Evolutionary conservation across 2,888 invertebrate species (phyloP), one percentile per base, ranked within the genome.

Genomic region (Lasiommata megera): DNA sequence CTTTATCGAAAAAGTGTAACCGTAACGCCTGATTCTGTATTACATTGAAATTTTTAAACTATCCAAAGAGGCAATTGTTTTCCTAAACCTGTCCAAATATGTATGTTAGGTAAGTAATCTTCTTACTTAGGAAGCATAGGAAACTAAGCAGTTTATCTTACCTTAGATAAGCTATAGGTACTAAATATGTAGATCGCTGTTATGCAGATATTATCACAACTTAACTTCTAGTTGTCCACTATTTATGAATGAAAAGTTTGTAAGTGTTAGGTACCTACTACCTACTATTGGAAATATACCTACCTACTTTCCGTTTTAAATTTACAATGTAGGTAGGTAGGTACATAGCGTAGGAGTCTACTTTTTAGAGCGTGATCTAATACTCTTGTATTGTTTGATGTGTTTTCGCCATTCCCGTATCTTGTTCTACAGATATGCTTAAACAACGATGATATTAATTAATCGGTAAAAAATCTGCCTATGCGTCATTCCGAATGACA

Each of bases 281-380:
- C 11, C 31, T 31, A 31, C n/a, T n/a, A n/a, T n/a, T n/a, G n/a
- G n/a, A n/a, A 23, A 5, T 3, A 23, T 11, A 34, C 11, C 11
- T 34, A 34, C 9, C 1, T 34, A 11, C 9, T 34, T 9, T 34
- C 11, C 14, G 29, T 14, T 38, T 48, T 8, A 28, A 28, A 38
- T n/a, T 23, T 23, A 23, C 23, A 23, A 34, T n/a, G 36, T 37
- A 12, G 9, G 40, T n/a, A 40, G 36, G 17, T 23, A 44, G 29
- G 41, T n/a, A 36, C 14, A 28, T 37, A 9, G 41, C 36, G 57
- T 61, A 40, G 57, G 60, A 46, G 54, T 51, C 57, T 51, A 50
- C 28, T 28, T 55, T 46, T 54, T 41, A 52, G 34, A 54, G 46
- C 56, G 36, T 58, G 60, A 61, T 54, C 54, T 54, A 57, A 54